phyloP scores from a whole-genome alignment of 2,888 invertebrate species.

The Cheilosia vulpina region DNA sequence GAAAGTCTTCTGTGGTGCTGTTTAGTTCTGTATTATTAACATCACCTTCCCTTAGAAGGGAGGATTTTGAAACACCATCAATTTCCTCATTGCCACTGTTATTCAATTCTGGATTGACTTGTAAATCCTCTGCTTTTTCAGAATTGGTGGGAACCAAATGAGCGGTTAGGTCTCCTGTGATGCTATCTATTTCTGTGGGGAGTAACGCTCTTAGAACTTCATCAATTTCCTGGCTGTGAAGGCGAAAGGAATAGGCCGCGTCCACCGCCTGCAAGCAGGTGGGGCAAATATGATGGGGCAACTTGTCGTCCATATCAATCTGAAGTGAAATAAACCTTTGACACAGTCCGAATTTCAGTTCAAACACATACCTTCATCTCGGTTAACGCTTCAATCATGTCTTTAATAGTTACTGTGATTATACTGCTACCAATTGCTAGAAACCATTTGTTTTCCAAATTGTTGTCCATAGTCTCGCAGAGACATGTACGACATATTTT shows the following conservation, averaged over 20 bases:
- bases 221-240: background rate
- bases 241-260: background rate
- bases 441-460: background rate
- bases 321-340: background rate
- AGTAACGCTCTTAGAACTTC: background rate
- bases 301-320: slow-evolving; percentile 3
- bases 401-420: background rate
- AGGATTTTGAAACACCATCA: too few relatives aligned
- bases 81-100: too few relatives aligned
- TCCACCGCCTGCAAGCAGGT: background rate
- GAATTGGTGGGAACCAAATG: too few relatives aligned
- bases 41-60: too few relatives aligned
- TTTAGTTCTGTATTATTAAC: too few relatives aligned
- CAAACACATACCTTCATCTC: background rate
- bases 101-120: too few relatives aligned
- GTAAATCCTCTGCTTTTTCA: too few relatives aligned
- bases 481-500: background rate
- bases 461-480: background rate
- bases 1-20: too few relatives aligned
- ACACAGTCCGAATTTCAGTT: background rate
- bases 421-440: background rate
- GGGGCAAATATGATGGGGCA: background rate
- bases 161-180: too few relatives aligned
- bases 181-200: background rate
- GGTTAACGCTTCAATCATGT: background rate